Evolutionary conservation across 2,797 vertebrate species (phyloP), one percentile per base, ranked within the genome.

Genomic region (Strix occidentalis): DNA sequence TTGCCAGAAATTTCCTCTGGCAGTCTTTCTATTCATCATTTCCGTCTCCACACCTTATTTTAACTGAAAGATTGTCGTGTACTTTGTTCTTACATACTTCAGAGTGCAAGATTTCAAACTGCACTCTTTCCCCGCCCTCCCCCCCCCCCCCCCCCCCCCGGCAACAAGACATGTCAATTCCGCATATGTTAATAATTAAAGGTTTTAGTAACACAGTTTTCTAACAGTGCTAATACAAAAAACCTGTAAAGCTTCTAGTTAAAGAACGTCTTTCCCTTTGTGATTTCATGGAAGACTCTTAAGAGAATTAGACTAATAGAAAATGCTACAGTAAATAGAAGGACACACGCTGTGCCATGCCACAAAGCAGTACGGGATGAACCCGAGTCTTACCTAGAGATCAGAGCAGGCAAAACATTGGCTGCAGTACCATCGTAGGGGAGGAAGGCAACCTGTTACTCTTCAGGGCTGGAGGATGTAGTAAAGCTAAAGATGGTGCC

Each of bases 131-230:
- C 28, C 48, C 17, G 4, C 17, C 43, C 24, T 3, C 9, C 4
- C 5, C 19, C 58, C 23, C 28, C 35, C 26, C 8, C 4, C 5
- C 5, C 19, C 54, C 28, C 29, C 39, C 26, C 31, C 72, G 66
- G 77, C 41, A 70, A 56, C 45, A 18, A 1, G 6, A 64, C 16
- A 35, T 0, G 0, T 80, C 64, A 83, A 10, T 75, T 92, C 75
- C 85, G 56, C 74, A 28, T 64, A 35, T 86, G 89, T 90, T 88
- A 96, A 90, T 96, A 93, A 96, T 90, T 84, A 87, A 90, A 79
- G 54, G 66, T 43, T 87, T 74, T 70, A 82, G 53, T 90, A 84
- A 74, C 87, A 70, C 21, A 26, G 57, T 92, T 93, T 97, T 90
- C 37, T 75, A 68, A 74, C 70, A 76, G 39, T 46, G 53, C 41